Evolutionary conservation across 2,113 vertebrate species (phyloP).

Genomic region (Hypomesus transpacificus): DNA sequence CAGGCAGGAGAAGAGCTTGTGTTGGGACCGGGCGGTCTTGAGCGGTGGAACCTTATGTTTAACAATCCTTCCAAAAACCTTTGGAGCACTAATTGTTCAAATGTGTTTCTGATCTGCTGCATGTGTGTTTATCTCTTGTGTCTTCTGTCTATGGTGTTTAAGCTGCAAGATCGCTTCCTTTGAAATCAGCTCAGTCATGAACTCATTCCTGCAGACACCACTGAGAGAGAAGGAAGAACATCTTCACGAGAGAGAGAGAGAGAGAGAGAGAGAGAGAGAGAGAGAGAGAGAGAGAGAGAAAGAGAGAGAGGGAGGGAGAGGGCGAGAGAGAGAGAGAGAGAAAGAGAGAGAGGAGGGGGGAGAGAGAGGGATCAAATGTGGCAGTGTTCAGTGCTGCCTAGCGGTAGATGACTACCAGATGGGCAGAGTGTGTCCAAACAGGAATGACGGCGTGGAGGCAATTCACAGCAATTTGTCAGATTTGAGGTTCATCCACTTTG

Average conservation of each 20-base stretch:
- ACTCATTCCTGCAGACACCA: background rate
- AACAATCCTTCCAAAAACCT: constrained; percentile 34
- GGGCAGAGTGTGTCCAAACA: constrained; percentile 74
- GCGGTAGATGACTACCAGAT: constrained; percentile 75
- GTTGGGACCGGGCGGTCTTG: too few species aligned
- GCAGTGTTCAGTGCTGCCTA: constrained; percentile 29
- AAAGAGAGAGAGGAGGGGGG: constrained; percentile 28
- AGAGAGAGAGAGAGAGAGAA: constrained; percentile 10
- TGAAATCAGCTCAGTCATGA: too few species aligned
- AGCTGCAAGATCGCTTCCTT: constrained; percentile 52
- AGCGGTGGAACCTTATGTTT: background rate
- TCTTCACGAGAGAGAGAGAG: constrained; percentile 1
- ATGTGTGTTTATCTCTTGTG: constrained; percentile 45
- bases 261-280: constrained; percentile 4
- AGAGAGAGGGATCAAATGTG: constrained; percentile 58
- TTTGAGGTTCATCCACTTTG: constrained; percentile 63
- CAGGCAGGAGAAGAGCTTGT: too few species aligned
- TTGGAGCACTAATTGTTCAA: constrained; percentile 54
- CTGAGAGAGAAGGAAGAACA: constrained; percentile 7
- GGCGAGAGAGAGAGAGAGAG: background rate
- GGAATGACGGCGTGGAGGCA: constrained; percentile 75
- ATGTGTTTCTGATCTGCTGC: constrained; percentile 18
- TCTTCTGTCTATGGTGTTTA: constrained; percentile 59
- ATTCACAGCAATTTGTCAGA: constrained; percentile 82
- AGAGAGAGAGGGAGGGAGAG: constrained; percentile 2